Conservation (phyloP, 2,888 invertebrate species). For the Leptura quadrifasciata region DNA sequence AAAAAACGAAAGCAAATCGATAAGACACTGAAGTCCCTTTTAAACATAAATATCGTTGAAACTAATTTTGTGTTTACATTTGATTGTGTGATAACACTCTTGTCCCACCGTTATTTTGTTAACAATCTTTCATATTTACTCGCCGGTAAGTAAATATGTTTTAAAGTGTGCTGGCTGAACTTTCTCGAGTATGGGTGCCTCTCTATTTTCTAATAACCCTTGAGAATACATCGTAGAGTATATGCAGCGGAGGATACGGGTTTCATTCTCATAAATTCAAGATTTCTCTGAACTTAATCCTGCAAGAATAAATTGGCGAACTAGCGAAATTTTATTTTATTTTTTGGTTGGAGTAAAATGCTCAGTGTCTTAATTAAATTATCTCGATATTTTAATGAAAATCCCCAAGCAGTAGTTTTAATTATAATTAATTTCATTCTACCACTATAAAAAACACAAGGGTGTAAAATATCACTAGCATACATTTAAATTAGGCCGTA, state of each 20-base stretch:
- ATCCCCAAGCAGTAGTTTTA: too few species aligned
- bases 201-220: background rate
- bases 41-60: background rate
- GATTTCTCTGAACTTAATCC: slow-evolving; percentile 3
- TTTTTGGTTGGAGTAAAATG: background rate
- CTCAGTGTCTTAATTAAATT: background rate
- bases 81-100: background rate
- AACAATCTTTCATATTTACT: background rate
- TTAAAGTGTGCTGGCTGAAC: background rate
- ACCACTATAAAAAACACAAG: too few species aligned
- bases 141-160: background rate
- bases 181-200: background rate
- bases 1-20: background rate
- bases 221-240: background rate
- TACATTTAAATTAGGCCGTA: too few species aligned
- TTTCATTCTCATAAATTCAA: slow-evolving; percentile 14
- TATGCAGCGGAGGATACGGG: background rate
- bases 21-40: background rate
- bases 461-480: too few species aligned
- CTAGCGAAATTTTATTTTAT: slow-evolving; percentile 2
- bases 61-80: background rate
- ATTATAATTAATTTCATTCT: too few species aligned
- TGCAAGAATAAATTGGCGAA: background rate
- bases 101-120: background rate
- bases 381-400: too few species aligned